These are phyloP conservation scores for Platorchestia sp. DNA, from an alignment of 1,140 invertebrate genomes.

Conservation along the genomic window DNA sequence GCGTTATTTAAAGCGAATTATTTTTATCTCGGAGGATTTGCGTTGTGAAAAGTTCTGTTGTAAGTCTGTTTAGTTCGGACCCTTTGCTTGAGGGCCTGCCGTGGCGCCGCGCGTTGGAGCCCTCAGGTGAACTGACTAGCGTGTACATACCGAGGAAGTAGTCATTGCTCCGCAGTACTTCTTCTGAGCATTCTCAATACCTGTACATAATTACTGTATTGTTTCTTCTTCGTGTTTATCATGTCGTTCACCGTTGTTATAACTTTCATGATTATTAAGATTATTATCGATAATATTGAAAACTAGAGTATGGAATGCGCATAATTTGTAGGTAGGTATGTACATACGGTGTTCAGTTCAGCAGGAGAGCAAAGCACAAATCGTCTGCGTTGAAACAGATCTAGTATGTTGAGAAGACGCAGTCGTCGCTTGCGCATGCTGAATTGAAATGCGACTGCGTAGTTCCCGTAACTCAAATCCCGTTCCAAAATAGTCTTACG, in stretches of 20 bases:
- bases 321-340: not conserved
- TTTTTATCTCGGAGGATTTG: not conserved
- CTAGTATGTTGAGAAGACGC: not conserved
- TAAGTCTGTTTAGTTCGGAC: not conserved
- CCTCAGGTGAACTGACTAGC: not conserved
- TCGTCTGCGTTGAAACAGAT: not conserved
- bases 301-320: not conserved
- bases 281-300: not conserved
- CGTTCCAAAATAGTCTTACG: not conserved
- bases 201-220: not conserved
- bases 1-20: not conserved
- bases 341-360: not conserved
- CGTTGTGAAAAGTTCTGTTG: not conserved
- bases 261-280: conserved; percentile 22
- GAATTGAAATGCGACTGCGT: not conserved
- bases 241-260: conserved; percentile 26
- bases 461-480: not conserved
- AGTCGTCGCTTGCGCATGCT: not conserved
- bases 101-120: not conserved
- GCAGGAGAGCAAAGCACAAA: not conserved
- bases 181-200: not conserved
- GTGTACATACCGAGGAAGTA: not conserved
- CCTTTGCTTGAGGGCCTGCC: not conserved
- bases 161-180: not conserved
- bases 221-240: conserved; percentile 30